Evolutionary conservation across 1,140 invertebrate species (phyloP).

Genomic region (Drosophila pandora): DNA sequence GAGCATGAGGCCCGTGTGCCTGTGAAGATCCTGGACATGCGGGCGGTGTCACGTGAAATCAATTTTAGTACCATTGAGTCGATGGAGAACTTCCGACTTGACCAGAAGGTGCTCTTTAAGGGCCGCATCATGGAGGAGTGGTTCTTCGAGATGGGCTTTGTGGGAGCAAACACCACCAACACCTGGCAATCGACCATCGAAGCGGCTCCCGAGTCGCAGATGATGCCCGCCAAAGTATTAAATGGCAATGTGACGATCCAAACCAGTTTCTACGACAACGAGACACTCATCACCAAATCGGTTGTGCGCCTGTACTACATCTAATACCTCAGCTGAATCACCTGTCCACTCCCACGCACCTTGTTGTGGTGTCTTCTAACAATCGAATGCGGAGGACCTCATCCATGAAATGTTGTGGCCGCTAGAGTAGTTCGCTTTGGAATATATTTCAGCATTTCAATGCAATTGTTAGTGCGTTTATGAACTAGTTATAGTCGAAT

Average conservation of each 20-base stretch:
- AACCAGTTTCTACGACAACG: slow-evolving; percentile 99
- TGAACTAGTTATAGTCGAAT: slow-evolving; percentile 68
- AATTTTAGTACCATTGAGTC: slow-evolving; percentile 98
- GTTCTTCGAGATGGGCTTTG: slow-evolving; percentile 99
- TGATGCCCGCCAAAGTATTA: slow-evolving; percentile 99
- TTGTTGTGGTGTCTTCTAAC: slow-evolving; percentile 10
- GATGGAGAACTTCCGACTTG: slow-evolving; percentile 98
- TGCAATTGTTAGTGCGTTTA: slow-evolving; percentile 73
- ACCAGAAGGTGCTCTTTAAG: slow-evolving; percentile 95
- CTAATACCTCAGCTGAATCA: slow-evolving; percentile 84
- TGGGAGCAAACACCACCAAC: slow-evolving; percentile 99
- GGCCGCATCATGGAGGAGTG: slow-evolving; percentile 96
- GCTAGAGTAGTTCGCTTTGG: slow-evolving; percentile 16
- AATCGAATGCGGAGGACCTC: neutral
- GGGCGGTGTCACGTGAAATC: slow-evolving; percentile 98
- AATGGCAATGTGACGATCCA: slow-evolving; percentile 99
- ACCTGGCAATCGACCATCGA: slow-evolving; percentile 99
- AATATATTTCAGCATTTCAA: slow-evolving; percentile 62
- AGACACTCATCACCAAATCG: slow-evolving; percentile 97
- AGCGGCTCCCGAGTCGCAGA: slow-evolving; percentile 99
- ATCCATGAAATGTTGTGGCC: slow-evolving; percentile 13
- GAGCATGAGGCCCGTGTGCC: slow-evolving; percentile 99
- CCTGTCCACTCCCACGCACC: slow-evolving; percentile 15
- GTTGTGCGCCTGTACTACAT: slow-evolving; percentile 98
- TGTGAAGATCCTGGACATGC: slow-evolving; percentile 97